Evolutionary conservation across 2,113 vertebrate species (phyloP), one percentile per base, ranked within the genome.

Genomic region (Pyrgilauda ruficollis): DNA sequence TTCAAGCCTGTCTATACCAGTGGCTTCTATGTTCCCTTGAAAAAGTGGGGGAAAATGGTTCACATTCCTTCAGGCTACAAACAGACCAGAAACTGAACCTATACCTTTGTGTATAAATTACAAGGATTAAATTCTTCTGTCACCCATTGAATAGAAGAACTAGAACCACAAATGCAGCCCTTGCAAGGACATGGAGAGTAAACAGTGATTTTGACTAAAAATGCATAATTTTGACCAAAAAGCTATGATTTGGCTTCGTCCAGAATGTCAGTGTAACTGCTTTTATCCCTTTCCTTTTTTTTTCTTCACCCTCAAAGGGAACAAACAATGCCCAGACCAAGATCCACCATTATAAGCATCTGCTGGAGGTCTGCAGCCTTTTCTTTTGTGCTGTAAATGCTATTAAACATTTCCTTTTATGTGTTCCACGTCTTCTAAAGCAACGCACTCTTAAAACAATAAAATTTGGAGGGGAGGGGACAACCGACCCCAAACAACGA

Each of bases 321-420:
- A 23, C 7, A 73, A 82, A 64, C 39, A 80, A 17, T 52, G 33
- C 19, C 19, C 19, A 55, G n/a, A 66, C 6, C 12, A 30, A 63
- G 64, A 56, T 33, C 26, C n/a, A 84, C 13, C 49, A 39, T 18
- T 82, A 20, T 43, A 46, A 83, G 52, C 73, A 73, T 62, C 28
- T 73, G 26, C 46, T 63, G 49, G 87, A 95, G 35, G 55, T 89
- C 84, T 72, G 11, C 18, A 81, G 50, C 64, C 59, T 86, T 84
- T 88, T 82, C 31, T 79, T 84, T 90, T 64, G 39, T 81, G 66
- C 31, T 53, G 18, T 70, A 91, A 92, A 87, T 30, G 15, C 37
- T 93, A 80, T 88, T 84, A 97, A 97, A 81, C 35, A 23, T n/a
- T 87, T 79, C n/a, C 52, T 96, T 96, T 96, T 78, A 43, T 46